A percentile compares a stretch with the other conserved stretches of the same genome.
Evolutionary conservation across 2,888 invertebrate genomes (phyloP).

Genomic region (Isoperla grammatica): DNA sequence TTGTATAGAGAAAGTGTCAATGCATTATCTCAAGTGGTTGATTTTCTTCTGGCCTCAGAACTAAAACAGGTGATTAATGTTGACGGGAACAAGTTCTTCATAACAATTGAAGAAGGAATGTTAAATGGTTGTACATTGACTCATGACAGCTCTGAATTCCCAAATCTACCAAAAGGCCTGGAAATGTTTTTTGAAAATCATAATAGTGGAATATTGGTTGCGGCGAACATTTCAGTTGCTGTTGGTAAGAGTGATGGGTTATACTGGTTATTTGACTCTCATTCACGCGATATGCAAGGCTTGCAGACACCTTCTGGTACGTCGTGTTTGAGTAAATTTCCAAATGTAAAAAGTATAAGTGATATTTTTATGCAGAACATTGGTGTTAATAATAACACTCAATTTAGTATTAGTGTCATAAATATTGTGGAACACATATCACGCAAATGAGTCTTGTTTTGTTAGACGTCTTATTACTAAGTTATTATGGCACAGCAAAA

Average conservation of each 20-base stretch:
- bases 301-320: neutral
- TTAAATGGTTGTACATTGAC: too few species aligned
- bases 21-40: neutral
- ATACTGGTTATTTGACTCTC: conserved; percentile 1
- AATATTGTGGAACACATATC: too few species aligned
- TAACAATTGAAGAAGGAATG: too few species aligned
- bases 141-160: neutral
- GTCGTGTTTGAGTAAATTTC: neutral
- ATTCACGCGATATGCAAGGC: neutral
- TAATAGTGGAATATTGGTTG: neutral
- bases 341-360: too few species aligned
- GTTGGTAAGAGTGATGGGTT: neutral
- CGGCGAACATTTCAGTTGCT: neutral
- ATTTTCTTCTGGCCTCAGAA: neutral
- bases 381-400: too few species aligned
- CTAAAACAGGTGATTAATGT: neutral
- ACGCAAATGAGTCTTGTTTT: too few species aligned
- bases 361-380: too few species aligned
- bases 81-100: neutral
- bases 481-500: too few species aligned
- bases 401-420: too few species aligned
- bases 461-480: too few species aligned
- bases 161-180: neutral
- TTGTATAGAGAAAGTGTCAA: neutral
- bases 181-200: neutral